Conservation (phyloP, 1,140 invertebrate genomes). For the Heliconius hewitsoni region DNA sequence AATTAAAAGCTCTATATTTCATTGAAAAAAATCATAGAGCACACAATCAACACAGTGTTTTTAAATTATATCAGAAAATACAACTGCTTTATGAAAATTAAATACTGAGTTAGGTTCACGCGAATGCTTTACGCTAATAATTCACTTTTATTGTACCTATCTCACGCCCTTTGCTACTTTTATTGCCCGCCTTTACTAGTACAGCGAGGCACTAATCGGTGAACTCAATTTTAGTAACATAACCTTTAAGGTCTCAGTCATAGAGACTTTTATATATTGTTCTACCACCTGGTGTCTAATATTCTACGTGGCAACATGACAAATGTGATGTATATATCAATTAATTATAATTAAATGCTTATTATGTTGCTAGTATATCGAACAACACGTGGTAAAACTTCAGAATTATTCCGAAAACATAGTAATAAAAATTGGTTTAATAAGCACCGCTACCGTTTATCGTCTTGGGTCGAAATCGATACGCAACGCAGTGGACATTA, state of each 20-base stretch:
- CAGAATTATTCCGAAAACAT: constrained; percentile 34
- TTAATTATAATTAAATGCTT: constrained; percentile 40
- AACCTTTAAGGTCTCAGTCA: constrained; percentile 10
- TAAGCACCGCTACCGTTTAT: constrained; percentile 36
- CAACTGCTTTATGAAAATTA: constrained; percentile 53
- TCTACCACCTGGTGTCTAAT: constrained; percentile 45
- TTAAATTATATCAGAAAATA: constrained; percentile 36
- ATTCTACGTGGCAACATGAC: constrained; percentile 58
- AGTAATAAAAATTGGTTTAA: constrained; percentile 36
- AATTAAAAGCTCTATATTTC: neutral
- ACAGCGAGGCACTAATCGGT: constrained; percentile 44
- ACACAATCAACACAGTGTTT: constrained; percentile 15
- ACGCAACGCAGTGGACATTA: constrained; percentile 40
- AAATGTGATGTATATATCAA: constrained; percentile 42
- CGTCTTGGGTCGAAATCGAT: constrained; percentile 41
- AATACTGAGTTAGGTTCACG: constrained; percentile 53
- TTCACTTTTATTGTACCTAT: constrained; percentile 80
- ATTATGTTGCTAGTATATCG: constrained; percentile 23
- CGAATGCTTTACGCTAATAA: constrained; percentile 75
- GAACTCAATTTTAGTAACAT: constrained; percentile 27
- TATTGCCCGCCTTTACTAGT: constrained; percentile 72
- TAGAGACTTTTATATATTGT: constrained; percentile 17
- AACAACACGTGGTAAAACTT: constrained; percentile 23
- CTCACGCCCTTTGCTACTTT: constrained; percentile 75
- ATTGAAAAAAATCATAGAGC: neutral